Conservation (phyloP, 2,797 vertebrate species). For the Danio albolineatus region DNA sequence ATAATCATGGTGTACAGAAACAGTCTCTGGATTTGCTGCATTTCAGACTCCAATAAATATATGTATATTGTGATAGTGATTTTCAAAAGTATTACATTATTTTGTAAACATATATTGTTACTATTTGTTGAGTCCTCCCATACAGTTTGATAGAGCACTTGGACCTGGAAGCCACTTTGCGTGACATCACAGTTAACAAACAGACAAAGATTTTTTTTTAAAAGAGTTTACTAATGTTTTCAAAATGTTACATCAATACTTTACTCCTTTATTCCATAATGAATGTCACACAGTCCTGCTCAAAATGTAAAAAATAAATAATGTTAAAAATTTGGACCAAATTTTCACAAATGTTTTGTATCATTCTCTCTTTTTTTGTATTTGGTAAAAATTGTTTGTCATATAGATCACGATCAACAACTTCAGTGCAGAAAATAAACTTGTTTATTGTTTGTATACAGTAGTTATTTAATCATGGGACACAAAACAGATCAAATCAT, state of each 20-base stretch:
- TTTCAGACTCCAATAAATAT: no score
- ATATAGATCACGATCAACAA: not conserved
- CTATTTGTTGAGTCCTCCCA: no score
- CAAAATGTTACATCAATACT: not conserved
- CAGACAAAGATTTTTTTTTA: no score
- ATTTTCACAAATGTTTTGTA: slow-evolving; percentile 2
- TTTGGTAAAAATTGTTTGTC: not conserved
- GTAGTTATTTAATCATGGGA: not conserved
- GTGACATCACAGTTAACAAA: no score
- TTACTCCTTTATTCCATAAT: not conserved
- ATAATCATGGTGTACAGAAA: no score
- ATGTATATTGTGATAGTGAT: no score
- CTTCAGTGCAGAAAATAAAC: not conserved
- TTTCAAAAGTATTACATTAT: no score
- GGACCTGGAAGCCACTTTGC: no score
- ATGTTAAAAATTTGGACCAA: not conserved
- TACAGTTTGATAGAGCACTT: no score
- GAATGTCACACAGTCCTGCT: not conserved
- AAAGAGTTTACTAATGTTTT: not conserved
- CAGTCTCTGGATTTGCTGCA: no score
- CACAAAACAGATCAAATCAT: not conserved
- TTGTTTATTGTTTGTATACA: slow-evolving; percentile 15
- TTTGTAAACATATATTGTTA: no score
- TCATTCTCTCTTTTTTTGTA: not conserved
- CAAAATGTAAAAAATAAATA: not conserved